These are phyloP conservation scores for Motacilla alba DNA, from an alignment of 2,113 vertebrate species.

Conservation along the genomic window DNA sequence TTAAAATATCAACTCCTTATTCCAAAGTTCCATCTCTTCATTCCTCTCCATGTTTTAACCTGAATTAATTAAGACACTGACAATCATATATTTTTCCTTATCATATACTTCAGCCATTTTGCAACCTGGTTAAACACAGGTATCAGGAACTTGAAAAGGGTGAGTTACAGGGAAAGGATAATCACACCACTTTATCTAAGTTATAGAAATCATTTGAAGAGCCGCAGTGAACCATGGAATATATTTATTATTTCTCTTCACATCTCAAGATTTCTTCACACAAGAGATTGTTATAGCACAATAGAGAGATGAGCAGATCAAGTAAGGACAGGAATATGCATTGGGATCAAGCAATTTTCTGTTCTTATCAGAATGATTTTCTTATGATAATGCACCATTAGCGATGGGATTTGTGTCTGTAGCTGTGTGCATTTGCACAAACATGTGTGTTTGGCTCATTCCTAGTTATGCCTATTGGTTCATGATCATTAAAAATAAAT, in stretches of 20 bases:
- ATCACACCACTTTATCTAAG: not conserved
- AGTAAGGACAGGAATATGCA: not conserved
- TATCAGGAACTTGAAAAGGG: not conserved
- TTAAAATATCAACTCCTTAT: not conserved
- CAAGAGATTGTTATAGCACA: not conserved
- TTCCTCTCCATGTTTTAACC: not conserved
- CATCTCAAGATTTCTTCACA: not conserved
- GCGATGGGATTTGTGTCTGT: not conserved
- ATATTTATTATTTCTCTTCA: not conserved
- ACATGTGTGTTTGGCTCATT: not conserved
- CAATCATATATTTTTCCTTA: not conserved
- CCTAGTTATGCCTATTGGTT: not conserved
- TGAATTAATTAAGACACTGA: not conserved
- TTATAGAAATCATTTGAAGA: not conserved
- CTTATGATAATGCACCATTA: not conserved
- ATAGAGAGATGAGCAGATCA: not conserved
- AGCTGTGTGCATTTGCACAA: not conserved
- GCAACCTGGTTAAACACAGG: not conserved
- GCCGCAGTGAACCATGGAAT: not conserved
- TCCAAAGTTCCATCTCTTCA: not conserved
- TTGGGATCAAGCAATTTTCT: not conserved
- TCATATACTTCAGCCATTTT: not conserved
- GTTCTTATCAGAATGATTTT: not conserved
- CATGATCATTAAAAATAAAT: not conserved
- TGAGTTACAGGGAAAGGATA: not conserved